Evolutionary conservation across 2,888 invertebrate species (phyloP).

Genomic region (Drosophila greeni): DNA sequence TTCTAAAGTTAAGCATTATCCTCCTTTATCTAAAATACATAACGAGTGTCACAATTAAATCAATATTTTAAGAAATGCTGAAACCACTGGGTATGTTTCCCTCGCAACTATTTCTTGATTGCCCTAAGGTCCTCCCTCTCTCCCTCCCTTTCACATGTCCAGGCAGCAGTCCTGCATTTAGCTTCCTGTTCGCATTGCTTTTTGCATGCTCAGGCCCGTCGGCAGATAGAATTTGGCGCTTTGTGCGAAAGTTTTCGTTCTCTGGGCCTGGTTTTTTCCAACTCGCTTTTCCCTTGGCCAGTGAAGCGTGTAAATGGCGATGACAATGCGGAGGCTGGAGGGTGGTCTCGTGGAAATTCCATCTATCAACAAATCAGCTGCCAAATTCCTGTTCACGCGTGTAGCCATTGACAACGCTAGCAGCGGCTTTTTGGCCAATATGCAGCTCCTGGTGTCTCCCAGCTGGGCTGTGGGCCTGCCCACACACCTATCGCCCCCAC

Average conservation of each 20-base stretch:
- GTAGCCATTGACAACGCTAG: constrained; percentile 66
- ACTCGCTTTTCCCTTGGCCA: constrained; percentile 35
- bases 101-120: neutral
- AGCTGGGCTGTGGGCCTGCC: neutral
- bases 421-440: constrained; percentile 16
- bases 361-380: constrained; percentile 73
- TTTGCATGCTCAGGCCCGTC: constrained; percentile 69
- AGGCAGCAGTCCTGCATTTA: constrained; percentile 36
- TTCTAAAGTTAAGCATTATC: no score
- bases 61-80: neutral
- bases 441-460: constrained; percentile 13
- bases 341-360: constrained; percentile 49
- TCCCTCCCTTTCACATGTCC: constrained; percentile 24
- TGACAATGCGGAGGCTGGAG: constrained; percentile 59
- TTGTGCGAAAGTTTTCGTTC: constrained; percentile 65
- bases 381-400: constrained; percentile 73
- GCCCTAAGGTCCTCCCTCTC: constrained; percentile 17
- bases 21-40: no score
- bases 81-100: neutral
- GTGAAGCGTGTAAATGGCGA: constrained; percentile 68
- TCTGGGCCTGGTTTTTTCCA: constrained; percentile 11
- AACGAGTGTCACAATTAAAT: neutral
- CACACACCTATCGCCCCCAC: constrained; percentile 1
- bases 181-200: constrained; percentile 37
- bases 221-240: constrained; percentile 66